phyloP scores from a whole-genome alignment of 2,797 vertebrate genomes.

The Philypnodon macrostomus region DNA sequence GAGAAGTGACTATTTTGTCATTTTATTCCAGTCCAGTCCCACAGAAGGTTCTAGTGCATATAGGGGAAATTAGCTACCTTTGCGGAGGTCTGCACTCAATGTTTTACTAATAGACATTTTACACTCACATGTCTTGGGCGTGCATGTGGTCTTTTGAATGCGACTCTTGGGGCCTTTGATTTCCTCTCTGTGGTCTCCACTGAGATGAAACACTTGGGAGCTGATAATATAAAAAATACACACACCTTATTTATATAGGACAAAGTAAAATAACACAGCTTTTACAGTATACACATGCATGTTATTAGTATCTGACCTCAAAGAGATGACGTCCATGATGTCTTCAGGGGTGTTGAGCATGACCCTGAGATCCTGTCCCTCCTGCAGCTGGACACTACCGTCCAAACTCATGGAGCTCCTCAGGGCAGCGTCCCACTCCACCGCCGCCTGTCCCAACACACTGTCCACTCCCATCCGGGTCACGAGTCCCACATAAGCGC shows the following conservation, averaged over 20 bases:
- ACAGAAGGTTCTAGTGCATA: too few relatives aligned
- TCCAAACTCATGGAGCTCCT: slow-evolving; percentile 80
- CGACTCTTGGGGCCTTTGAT: slow-evolving; percentile 61
- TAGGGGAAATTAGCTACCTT: too few relatives aligned
- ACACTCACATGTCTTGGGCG: slow-evolving; percentile 77
- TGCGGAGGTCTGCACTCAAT: too few relatives aligned
- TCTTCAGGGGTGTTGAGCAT: slow-evolving; percentile 85
- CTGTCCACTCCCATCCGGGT: slow-evolving; percentile 80
- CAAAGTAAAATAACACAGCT: not conserved
- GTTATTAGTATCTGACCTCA: slow-evolving; percentile 69
- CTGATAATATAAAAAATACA: slow-evolving; percentile 43
- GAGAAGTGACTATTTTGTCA: too few relatives aligned
- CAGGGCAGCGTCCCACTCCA: slow-evolving; percentile 80
- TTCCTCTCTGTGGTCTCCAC: slow-evolving; percentile 69
- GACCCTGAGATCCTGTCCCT: slow-evolving; percentile 79
- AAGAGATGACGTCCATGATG: slow-evolving; percentile 80
- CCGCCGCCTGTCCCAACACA: slow-evolving; percentile 75
- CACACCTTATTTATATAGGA: not conserved
- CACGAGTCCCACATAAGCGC: slow-evolving; percentile 77
- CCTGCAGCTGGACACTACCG: slow-evolving; percentile 81
- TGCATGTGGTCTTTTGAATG: slow-evolving; percentile 75
- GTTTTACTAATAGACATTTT: not conserved
- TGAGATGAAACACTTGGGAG: slow-evolving; percentile 77
- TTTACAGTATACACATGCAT: not conserved
- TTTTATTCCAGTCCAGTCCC: too few relatives aligned